phyloP scores from a whole-genome alignment of 2,797 vertebrate genomes.

The Anomalospiza imberbis region DNA sequence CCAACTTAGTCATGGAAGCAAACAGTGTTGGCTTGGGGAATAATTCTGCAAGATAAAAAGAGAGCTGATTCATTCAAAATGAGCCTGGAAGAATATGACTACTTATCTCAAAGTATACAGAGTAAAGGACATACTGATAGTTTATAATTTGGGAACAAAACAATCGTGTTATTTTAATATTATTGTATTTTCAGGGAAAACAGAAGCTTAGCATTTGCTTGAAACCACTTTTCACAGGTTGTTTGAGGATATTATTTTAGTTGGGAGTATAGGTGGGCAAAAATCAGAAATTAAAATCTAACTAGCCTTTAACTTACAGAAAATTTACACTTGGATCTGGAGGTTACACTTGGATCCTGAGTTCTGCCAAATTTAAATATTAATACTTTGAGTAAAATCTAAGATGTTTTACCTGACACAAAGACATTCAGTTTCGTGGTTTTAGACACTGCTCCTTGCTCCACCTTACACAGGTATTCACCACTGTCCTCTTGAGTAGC shows the following conservation, averaged over 20 bases:
- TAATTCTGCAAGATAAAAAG: constrained; percentile 70
- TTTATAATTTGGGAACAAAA: neutral
- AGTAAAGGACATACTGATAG: neutral
- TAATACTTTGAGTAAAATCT: neutral
- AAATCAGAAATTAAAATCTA: neutral
- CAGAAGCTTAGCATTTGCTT: neutral
- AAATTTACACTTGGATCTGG: neutral
- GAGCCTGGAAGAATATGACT: neutral
- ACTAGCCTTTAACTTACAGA: neutral
- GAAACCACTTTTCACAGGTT: neutral
- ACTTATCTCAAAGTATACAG: neutral
- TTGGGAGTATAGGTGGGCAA: neutral
- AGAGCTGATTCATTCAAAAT: neutral
- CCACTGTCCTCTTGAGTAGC: constrained; percentile 68
- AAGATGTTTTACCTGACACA: constrained; percentile 69
- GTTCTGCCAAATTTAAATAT: neutral
- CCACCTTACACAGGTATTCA: constrained; percentile 76
- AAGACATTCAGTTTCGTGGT: constrained; percentile 57
- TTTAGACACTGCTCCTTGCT: constrained; percentile 71
- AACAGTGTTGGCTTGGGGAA: constrained; percentile 70
- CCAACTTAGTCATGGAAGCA: constrained; percentile 26
- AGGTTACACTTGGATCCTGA: neutral
- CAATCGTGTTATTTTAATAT: neutral
- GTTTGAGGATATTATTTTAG: neutral
- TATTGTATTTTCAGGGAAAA: neutral